These are phyloP conservation scores for Pristiophorus japonicus DNA, from an alignment of 2,113 vertebrate species.

Conservation along the genomic window DNA sequence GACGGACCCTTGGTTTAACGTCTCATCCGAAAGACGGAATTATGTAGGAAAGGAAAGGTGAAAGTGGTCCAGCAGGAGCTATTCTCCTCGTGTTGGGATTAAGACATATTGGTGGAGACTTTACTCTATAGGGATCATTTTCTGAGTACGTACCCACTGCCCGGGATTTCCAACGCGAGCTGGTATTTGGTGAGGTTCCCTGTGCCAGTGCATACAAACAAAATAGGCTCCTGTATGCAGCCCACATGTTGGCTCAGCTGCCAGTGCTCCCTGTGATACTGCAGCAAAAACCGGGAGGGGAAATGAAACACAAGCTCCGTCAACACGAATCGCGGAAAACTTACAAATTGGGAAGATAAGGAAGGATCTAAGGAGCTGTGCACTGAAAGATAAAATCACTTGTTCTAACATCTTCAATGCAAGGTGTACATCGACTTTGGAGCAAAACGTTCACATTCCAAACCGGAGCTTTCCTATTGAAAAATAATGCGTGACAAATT, in stretches of 20 bases:
- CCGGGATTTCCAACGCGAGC: background rate
- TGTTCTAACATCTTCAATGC: background rate
- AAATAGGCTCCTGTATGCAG: background rate
- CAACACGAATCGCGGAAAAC: background rate
- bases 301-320: background rate
- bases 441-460: background rate
- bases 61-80: background rate
- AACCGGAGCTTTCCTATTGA: background rate
- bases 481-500: conserved; percentile 2
- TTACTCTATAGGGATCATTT: background rate
- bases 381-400: background rate
- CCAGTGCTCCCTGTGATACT: background rate
- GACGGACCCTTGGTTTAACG: too few species aligned
- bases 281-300: background rate
- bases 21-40: too few species aligned
- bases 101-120: background rate
- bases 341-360: background rate
- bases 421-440: background rate
- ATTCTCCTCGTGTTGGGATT: background rate
- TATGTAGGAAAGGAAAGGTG: background rate
- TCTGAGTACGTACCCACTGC: background rate
- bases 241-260: background rate
- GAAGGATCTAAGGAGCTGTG: background rate
- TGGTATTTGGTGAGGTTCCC: background rate
- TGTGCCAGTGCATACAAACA: background rate